Conservation (phyloP, 1,140 invertebrate species). For the Cyclargus thomasi region DNA sequence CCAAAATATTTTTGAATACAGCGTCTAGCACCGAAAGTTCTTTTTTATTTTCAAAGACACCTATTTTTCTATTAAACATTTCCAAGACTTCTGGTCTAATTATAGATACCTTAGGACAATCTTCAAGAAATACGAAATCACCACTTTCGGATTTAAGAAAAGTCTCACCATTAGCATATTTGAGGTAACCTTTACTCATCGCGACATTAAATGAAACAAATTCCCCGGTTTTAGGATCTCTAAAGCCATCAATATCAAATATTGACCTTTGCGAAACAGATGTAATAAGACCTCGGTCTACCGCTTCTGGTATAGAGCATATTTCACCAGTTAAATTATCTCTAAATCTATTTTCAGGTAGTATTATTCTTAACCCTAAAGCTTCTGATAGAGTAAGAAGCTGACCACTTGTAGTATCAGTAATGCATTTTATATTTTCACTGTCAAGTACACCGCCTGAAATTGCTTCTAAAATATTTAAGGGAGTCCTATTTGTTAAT, state of each 20-base stretch:
- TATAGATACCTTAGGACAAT: constrained; percentile 80
- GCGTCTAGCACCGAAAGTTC: constrained; percentile 91
- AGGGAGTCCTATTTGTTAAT: constrained; percentile 82
- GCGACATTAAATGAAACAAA: constrained; percentile 92
- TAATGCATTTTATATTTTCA: constrained; percentile 87
- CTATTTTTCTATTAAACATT: constrained; percentile 88
- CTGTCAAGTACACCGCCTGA: constrained; percentile 89
- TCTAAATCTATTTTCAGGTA: constrained; percentile 82
- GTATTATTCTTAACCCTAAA: constrained; percentile 85
- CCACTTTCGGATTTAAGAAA: constrained; percentile 86
- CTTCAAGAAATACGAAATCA: constrained; percentile 82
- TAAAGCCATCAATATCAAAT: constrained; percentile 94
- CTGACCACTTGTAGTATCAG: constrained; percentile 85
- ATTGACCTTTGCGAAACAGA: constrained; percentile 91
- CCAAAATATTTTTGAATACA: constrained; percentile 87
- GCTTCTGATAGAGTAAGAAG: constrained; percentile 90
- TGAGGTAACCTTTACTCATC: constrained; percentile 85
- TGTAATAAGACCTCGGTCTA: constrained; percentile 90
- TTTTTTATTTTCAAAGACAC: constrained; percentile 83
- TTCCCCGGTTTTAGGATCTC: constrained; percentile 87
- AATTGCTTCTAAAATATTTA: constrained; percentile 90
- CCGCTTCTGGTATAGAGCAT: constrained; percentile 86
- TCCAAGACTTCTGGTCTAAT: constrained; percentile 87
- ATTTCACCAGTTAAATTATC: constrained; percentile 83
- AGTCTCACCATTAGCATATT: constrained; percentile 82